phyloP scores from a whole-genome alignment of 2,797 vertebrate species.

The Malurus splendens region DNA sequence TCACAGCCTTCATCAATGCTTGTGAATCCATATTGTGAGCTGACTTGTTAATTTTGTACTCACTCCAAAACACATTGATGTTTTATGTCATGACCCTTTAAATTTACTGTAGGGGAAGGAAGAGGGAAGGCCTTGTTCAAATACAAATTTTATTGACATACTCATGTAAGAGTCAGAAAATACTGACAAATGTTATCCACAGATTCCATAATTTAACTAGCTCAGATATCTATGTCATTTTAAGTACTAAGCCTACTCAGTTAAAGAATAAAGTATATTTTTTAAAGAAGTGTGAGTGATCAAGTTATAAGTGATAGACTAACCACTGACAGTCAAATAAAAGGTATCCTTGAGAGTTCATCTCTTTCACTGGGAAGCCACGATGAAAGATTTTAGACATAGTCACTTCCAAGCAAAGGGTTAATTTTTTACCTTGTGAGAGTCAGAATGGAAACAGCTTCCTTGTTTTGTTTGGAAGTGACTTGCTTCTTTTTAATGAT shows the following conservation, averaged over 20 bases:
- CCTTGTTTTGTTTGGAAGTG: neutral
- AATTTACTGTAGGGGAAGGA: neutral
- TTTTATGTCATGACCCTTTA: neutral
- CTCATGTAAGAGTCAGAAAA: neutral
- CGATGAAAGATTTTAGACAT: neutral
- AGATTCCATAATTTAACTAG: neutral
- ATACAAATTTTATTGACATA: neutral
- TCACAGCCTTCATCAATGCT: neutral
- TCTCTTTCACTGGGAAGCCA: neutral
- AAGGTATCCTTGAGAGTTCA: neutral
- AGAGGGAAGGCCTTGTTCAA: neutral
- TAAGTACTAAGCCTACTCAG: neutral
- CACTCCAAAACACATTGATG: neutral
- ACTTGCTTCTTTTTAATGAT: neutral
- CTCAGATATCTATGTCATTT: neutral
- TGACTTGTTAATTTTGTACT: neutral
- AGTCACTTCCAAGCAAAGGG: neutral
- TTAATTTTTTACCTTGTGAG: neutral
- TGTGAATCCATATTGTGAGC: neutral
- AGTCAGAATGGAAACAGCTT: neutral
- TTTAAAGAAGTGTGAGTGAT: neutral
- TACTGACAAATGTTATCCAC: neutral
- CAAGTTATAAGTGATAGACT: neutral
- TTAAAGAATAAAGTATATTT: neutral
- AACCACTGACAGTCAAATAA: neutral